These are phyloP conservation scores for Macrotrachela quadricornifera DNA, from an alignment of 1,140 invertebrate genomes.

Conservation along the genomic window DNA sequence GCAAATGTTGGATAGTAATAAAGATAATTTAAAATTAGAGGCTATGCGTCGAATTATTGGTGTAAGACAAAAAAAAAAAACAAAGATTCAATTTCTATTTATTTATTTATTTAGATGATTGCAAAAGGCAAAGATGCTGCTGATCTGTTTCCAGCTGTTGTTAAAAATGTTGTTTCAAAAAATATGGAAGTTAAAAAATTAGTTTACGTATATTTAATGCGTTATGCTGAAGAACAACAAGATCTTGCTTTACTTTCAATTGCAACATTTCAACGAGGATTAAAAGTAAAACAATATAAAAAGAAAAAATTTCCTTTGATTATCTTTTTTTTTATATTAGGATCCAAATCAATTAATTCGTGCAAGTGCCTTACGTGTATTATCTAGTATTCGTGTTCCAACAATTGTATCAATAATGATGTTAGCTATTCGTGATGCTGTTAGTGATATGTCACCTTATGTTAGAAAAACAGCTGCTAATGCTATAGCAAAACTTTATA, in stretches of 20 bases:
- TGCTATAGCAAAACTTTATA: constrained; percentile 93
- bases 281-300: constrained; percentile 45
- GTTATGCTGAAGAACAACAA: constrained; percentile 96
- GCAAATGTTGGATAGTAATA: constrained; percentile 82
- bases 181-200: constrained; percentile 96
- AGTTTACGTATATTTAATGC: constrained; percentile 88
- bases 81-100: no score
- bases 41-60: constrained; percentile 98
- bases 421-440: constrained; percentile 83
- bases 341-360: constrained; percentile 95
- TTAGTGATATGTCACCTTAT: constrained; percentile 93
- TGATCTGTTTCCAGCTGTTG: constrained; percentile 89
- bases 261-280: constrained; percentile 86
- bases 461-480: constrained; percentile 94
- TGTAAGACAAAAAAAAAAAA: background rate
- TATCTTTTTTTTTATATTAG: constrained; percentile 24
- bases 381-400: constrained; percentile 81
- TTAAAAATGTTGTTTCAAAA: constrained; percentile 98
- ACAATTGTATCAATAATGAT: constrained; percentile 98
- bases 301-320: background rate
- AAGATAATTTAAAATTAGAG: constrained; percentile 86
- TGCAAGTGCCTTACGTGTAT: constrained; percentile 75
- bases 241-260: constrained; percentile 90
- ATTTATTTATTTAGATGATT: constrained; percentile 46
- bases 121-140: constrained; percentile 94